Base-by-base conservation (phyloP, 2,888 invertebrate genomes). In the Piscicola geometra region DNA sequence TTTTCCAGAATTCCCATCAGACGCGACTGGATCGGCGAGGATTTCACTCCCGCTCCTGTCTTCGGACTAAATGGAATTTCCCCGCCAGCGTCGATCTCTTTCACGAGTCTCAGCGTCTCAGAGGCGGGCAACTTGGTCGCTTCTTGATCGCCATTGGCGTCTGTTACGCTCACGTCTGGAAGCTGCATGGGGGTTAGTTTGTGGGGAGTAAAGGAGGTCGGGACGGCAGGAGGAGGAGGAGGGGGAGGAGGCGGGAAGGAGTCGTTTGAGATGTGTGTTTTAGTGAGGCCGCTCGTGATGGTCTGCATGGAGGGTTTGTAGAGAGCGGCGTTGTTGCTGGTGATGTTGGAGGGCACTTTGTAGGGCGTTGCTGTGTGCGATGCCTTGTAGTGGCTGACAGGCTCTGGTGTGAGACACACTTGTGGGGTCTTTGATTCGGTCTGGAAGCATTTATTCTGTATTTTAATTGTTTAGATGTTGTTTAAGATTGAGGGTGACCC, bases 51-150 rank as follows among this genome's bases (percentile, higher is more conserved):
- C 28, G 75, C 77, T 5, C 77, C 77, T n/a, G 77, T 77, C 36
- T 35, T 50, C 21, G 77, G 77, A 71, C 67, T 77, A 71, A 75
- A 75, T 28, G 75, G 47, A 3, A 72, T 47, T 15, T 71, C 76
- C n/a, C 56, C 64, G n/a, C 74, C 76, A 12, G 75, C 67, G 15
- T 79, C 79, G 60, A 76, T 56, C 28, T 78, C 75, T 52, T 76
- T 73, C 32, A 78, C 79, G 52, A 79, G 64, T 50, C 64, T 60
- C 71, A 47, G 77, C 33, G 79, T 79, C 30, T 76, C 77, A 3
- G 79, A 79, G 9, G 78, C 76, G 33, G 56, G 36, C 35, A 78
- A 71, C 36, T 77, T 71, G 41, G n/a, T 66, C 0, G 71, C 21
- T 5, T 60, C 36, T 36, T 33, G 41, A 36, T 67, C 67, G 5